phyloP scores from a whole-genome alignment of 2,888 invertebrate species.

The Stenolophus ochropezus region DNA sequence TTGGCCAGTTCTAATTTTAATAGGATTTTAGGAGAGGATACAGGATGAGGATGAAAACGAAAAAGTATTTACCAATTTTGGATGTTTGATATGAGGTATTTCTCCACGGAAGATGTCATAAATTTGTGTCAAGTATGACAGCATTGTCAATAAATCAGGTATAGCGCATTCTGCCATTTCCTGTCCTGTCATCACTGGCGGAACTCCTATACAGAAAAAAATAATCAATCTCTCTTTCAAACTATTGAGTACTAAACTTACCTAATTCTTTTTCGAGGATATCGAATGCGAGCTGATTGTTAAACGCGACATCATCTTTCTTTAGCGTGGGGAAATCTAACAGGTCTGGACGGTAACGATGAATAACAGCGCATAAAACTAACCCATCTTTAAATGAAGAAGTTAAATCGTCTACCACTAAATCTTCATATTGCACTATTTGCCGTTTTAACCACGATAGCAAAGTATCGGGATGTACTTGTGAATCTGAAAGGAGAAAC shows the following conservation, averaged over 20 bases:
- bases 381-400: slow-evolving; percentile 82
- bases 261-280: slow-evolving; percentile 90
- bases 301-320: slow-evolving; percentile 79
- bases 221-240: slow-evolving; percentile 6
- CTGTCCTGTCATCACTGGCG: slow-evolving; percentile 83
- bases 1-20: slow-evolving; percentile 8
- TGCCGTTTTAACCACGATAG: slow-evolving; percentile 86
- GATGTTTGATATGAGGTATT: slow-evolving; percentile 87
- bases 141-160: slow-evolving; percentile 84
- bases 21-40: background rate
- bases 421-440: slow-evolving; percentile 78
- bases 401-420: slow-evolving; percentile 80
- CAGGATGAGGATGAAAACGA: background rate
- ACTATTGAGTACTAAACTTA: slow-evolving; percentile 70
- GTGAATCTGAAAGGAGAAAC: slow-evolving; percentile 74
- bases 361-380: slow-evolving; percentile 84
- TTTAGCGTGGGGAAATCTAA: slow-evolving; percentile 83
- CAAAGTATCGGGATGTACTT: slow-evolving; percentile 84
- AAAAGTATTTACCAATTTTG: slow-evolving; percentile 78
- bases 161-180: slow-evolving; percentile 84
- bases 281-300: slow-evolving; percentile 90
- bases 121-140: slow-evolving; percentile 90
- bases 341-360: slow-evolving; percentile 93
- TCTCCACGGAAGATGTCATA: slow-evolving; percentile 94
- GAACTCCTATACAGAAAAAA: slow-evolving; percentile 73